These are phyloP conservation scores for Holotrichia oblita DNA, from an alignment of 1,140 invertebrate species.

Conservation along the genomic window DNA sequence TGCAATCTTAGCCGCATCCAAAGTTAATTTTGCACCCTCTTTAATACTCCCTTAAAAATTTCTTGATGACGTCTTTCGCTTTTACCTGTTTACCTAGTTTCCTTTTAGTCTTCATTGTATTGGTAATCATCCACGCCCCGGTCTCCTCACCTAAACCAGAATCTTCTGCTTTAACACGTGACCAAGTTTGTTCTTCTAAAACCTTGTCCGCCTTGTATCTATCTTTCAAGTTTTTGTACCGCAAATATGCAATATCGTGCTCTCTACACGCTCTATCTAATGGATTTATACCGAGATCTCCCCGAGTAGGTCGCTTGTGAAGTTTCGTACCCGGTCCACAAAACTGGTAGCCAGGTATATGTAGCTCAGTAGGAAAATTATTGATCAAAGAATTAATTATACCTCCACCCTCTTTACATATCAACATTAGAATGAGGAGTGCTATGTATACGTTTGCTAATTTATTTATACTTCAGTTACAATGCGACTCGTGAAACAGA, in stretches of 20 bases:
- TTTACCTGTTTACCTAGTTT: conserved; percentile 16
- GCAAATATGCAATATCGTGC: conserved; percentile 53
- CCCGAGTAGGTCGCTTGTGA: conserved; percentile 45
- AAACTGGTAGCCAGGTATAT: conserved; percentile 62
- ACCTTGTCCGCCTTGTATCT: conserved; percentile 60
- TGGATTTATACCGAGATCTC: conserved; percentile 50
- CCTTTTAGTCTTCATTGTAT: conserved; percentile 57
- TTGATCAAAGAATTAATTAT: conserved; percentile 54
- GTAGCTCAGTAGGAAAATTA: conserved; percentile 61
- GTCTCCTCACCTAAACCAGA: conserved; percentile 54
- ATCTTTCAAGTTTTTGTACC: conserved; percentile 55
- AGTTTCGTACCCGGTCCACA: conserved; percentile 53
- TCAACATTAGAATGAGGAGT: not conserved
- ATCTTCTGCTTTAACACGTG: conserved; percentile 58
- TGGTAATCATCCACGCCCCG: conserved; percentile 53
- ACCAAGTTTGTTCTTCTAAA: conserved; percentile 58
- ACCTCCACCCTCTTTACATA: not conserved
- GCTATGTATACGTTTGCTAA: not conserved
- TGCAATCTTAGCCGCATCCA: conserved; percentile 28
- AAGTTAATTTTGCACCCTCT: not conserved
- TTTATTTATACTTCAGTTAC: conserved; percentile 21
- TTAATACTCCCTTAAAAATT: not conserved
- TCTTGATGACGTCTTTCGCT: not conserved
- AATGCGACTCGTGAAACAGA: conserved; percentile 26
- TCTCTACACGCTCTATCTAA: conserved; percentile 51